phyloP scores from a whole-genome alignment of 2,797 vertebrate species.

The Octomys mimax region DNA sequence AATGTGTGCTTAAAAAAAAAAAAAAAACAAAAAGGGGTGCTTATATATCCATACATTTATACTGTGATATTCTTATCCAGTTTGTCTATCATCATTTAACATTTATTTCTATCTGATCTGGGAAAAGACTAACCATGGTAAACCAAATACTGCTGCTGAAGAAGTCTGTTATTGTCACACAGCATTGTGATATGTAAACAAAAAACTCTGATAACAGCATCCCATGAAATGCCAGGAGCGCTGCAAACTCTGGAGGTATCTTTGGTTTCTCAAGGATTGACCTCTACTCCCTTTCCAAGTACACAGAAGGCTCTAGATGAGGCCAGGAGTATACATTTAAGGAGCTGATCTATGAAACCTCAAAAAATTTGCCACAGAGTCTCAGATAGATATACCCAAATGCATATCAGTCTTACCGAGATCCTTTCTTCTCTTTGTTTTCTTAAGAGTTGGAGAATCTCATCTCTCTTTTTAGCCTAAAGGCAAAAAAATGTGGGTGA shows the following conservation, averaged over 20 bases:
- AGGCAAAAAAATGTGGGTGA: conserved; percentile 15
- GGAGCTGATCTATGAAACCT: not conserved
- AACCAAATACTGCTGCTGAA: conserved; percentile 16
- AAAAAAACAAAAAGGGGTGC: not conserved
- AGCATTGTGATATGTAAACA: not conserved
- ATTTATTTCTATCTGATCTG: conserved; percentile 37
- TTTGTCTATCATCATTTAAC: conserved; percentile 38
- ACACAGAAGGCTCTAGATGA: not conserved
- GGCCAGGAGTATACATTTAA: not conserved
- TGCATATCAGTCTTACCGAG: conserved; percentile 73
- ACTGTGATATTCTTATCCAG: not conserved
- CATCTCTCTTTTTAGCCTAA: conserved; percentile 87
- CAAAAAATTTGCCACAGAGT: not conserved
- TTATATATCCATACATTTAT: not conserved
- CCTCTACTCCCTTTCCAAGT: not conserved
- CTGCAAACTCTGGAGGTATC: not conserved
- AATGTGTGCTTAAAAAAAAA: not conserved
- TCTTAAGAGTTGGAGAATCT: conserved; percentile 86
- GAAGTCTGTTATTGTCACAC: not conserved
- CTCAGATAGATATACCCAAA: not conserved
- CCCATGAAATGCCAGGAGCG: not conserved
- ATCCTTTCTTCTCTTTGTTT: conserved; percentile 88
- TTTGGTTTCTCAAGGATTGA: conserved; percentile 4
- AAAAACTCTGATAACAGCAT: not conserved
- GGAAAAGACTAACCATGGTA: not conserved